Evolutionary conservation across 2,113 vertebrate genomes (phyloP), one percentile per base, ranked within the genome.

Genomic region (Phylloscopus whistleri): DNA sequence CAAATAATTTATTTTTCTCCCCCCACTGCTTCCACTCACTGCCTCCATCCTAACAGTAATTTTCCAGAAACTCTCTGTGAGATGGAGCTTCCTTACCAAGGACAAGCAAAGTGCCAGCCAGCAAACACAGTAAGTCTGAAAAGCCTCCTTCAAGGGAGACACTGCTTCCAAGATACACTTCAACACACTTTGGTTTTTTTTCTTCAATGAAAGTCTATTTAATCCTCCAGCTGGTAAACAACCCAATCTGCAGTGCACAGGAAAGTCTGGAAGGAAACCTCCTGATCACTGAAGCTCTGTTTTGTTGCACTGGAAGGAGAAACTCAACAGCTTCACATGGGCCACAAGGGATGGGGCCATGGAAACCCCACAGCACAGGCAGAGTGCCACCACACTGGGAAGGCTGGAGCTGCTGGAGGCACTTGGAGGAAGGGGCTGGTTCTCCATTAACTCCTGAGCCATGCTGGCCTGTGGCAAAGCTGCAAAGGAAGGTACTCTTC

Each of bases 161-260:
- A 15, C n/a, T 1, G 21, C 70, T 94, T 93, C 93, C 86, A 94
- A 94, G 69, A 51, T 69, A 46, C 67, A 80, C 82, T 95, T 90
- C 64, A 92, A 93, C 73, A 77, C 48, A 43, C 37, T 28, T 74
- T 20, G 37, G 4, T 64, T 63, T 63, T 4, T 2, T 20, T 63
- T 48, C 60, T 94, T 93, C 91, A 69, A 26, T 79, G 48, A n/a
- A 92, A 90, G 70, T 73, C 75, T 90, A 18, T 84, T 96, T 94
- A 89, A 94, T 90, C 84, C 67, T 89, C 74, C 76, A 82, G 66
- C 66, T 87, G 80, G 93, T 94, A 94, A 96, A 96, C 89, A 95
- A 64, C 66, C 58, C 76, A 88, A 53, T 70, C 94, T 67, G 48
- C 28, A 24, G 39, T 39, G 39, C 70, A 74, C 84, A 95, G 86